Percentiles rank a stretch among this genome's conserved stretches.
These are phyloP conservation scores for Thaumatotibia leucotreta DNA, from an alignment of 1,140 invertebrate species.

Conservation along the genomic window DNA sequence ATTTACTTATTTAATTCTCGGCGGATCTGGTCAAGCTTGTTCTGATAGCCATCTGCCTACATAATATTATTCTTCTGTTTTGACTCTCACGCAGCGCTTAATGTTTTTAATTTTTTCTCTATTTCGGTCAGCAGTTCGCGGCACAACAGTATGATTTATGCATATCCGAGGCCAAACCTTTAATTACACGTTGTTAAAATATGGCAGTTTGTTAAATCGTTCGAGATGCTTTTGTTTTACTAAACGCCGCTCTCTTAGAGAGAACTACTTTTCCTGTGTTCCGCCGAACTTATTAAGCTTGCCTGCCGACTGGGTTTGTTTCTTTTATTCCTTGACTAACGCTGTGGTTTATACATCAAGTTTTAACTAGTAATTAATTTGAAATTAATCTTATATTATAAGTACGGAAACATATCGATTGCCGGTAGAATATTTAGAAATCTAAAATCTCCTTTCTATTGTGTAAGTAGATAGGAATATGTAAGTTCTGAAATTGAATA, in stretches of 20 bases:
- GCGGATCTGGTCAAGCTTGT: constrained; percentile 10
- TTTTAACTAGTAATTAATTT: not conserved
- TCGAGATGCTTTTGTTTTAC: constrained; percentile 69
- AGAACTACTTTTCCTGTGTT: constrained; percentile 47
- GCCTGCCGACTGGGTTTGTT: constrained; percentile 15
- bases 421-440: too few species aligned
- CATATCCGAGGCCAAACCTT: constrained; percentile 74
- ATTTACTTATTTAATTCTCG: constrained; percentile 11
- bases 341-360: not conserved
- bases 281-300: constrained; percentile 28
- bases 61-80: constrained; percentile 33
- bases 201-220: constrained; percentile 76
- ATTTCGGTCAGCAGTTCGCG: constrained; percentile 72
- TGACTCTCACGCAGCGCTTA: constrained; percentile 51
- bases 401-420: too few species aligned
- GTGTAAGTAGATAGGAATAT: too few species aligned
- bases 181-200: constrained; percentile 77
- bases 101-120: constrained; percentile 75
- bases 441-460: too few species aligned
- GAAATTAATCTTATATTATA: too few species aligned
- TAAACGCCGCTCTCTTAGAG: constrained; percentile 53
- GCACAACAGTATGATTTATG: constrained; percentile 72
- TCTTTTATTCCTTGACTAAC: constrained; percentile 23
- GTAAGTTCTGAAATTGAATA: too few species aligned
- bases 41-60: constrained; percentile 1